Evolutionary conservation across 2,888 invertebrate species (phyloP).

Genomic region (Zygogramma bicolorata): DNA sequence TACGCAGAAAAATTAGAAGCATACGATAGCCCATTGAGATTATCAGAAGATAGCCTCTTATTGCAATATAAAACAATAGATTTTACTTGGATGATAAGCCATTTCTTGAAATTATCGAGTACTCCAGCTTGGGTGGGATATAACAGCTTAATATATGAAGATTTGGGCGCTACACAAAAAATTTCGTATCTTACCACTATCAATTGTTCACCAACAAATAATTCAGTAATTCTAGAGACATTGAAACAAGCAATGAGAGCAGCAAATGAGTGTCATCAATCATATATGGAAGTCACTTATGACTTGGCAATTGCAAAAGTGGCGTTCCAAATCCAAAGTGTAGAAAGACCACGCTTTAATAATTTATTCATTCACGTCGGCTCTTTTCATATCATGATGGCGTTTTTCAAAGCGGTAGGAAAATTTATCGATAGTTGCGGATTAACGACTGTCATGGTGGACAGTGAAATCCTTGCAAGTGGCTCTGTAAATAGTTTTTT

Average conservation of each 20-base stretch:
- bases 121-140: conserved; percentile 55
- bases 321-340: conserved; percentile 46
- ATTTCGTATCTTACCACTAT: conserved; percentile 53
- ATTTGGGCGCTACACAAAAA: conserved; percentile 43
- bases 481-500: too few relatives aligned
- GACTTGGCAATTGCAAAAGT: conserved; percentile 56
- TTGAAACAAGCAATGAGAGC: conserved; percentile 47
- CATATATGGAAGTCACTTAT: conserved; percentile 55
- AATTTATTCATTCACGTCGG: conserved; percentile 36
- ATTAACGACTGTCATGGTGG: background rate
- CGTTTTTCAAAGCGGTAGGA: conserved; percentile 48
- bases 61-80: background rate
- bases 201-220: conserved; percentile 54
- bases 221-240: conserved; percentile 49
- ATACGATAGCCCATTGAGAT: background rate
- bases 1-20: background rate
- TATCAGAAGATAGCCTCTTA: background rate
- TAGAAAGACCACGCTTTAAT: conserved; percentile 1
- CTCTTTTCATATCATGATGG: conserved; percentile 41
- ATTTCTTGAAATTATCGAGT: conserved; percentile 13
- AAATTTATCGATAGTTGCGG: conserved; percentile 26
- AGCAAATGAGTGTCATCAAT: too few relatives aligned
- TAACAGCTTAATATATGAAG: conserved; percentile 42
- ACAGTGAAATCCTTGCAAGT: background rate
- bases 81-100: background rate